phyloP scores from a whole-genome alignment of 2,888 invertebrate species.

The Pachycephus smyrnensis region DNA sequence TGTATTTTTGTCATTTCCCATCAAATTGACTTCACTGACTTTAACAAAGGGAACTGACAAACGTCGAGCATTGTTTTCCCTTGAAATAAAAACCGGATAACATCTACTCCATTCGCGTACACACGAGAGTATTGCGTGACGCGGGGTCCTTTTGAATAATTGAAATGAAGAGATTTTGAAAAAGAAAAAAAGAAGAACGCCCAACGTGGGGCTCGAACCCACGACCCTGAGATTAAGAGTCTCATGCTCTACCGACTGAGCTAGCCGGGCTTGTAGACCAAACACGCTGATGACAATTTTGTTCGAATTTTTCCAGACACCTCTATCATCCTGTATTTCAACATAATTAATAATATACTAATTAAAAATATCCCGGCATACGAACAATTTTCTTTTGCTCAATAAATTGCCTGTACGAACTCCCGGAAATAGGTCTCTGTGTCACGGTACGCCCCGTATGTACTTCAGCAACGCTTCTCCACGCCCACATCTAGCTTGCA shows the following conservation, averaged over 20 bases:
- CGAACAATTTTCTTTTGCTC: not conserved
- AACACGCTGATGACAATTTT: not conserved
- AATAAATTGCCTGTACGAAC: not conserved
- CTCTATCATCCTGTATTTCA: not conserved
- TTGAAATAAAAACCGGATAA: no score
- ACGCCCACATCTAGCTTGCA: not conserved
- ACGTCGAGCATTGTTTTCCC: slow-evolving; percentile 29
- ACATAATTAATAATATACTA: not conserved
- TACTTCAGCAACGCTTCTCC: not conserved
- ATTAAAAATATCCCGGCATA: not conserved
- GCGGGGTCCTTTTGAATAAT: no score
- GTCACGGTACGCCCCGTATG: not conserved
- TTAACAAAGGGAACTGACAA: slow-evolving; percentile 17
- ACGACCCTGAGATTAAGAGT: slow-evolving; percentile 63
- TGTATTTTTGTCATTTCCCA: no score
- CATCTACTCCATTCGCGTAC: no score
- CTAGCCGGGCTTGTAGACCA: slow-evolving; percentile 42
- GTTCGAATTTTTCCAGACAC: not conserved
- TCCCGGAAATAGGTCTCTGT: not conserved
- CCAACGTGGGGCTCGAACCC: slow-evolving; percentile 62
- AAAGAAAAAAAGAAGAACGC: slow-evolving; percentile 37
- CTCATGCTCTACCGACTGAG: slow-evolving; percentile 61
- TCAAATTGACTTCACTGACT: no score
- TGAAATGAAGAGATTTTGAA: no score
- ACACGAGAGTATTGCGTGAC: no score